Evolutionary conservation across 2,888 invertebrate species (phyloP), one percentile per base, ranked within the genome.

Genomic region (Crematogaster levior): DNA sequence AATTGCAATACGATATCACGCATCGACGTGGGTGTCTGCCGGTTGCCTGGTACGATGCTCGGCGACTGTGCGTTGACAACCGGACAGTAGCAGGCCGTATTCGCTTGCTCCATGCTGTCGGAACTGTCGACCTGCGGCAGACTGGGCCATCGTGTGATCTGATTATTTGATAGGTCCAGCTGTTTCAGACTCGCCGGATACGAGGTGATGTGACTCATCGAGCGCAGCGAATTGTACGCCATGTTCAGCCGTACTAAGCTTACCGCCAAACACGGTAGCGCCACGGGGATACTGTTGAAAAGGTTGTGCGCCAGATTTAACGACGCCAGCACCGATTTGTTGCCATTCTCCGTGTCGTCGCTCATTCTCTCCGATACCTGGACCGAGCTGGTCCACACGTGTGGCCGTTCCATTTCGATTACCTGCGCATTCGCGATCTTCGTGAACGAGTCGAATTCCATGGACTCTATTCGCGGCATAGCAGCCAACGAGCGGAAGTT

Each of bases 221-320:
- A 95, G 90, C 96, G 94, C 66, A 96, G 95, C 83, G 97, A 97
- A 94, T 99, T 99, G 92, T 98, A 98, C 0, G 98, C 97, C 96
- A 99, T 96, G 93, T 99, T 99, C 21, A 99, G 96, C 53, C 98
- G 95, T 0, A 98, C 97, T 40, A 99, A 95, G 90, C 97, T 96
- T 0, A 98, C 97, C 6, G 98, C 99, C 81, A 98, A 95, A 93
- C 99, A 99, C 2, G 99, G 97, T 53, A 99, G 95, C 63, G 98
- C 97, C 1, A 96, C 96, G 0, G 99, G 99, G 83, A 99, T 97
- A 89, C 97, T 96, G 46, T 97, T 97, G 94, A 99, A 98, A 89
- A 97, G 96, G 95, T 99, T 99, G 95, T 98, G 98, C 0, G 98
- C 97, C 48, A 99, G 95, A 95, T 98, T 99, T 5, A 99, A 95